A percentile compares a stretch with the other conserved stretches of the same genome.
Conservation (phyloP, 2,797 vertebrate genomes). For the Lagodon rhomboides region DNA sequence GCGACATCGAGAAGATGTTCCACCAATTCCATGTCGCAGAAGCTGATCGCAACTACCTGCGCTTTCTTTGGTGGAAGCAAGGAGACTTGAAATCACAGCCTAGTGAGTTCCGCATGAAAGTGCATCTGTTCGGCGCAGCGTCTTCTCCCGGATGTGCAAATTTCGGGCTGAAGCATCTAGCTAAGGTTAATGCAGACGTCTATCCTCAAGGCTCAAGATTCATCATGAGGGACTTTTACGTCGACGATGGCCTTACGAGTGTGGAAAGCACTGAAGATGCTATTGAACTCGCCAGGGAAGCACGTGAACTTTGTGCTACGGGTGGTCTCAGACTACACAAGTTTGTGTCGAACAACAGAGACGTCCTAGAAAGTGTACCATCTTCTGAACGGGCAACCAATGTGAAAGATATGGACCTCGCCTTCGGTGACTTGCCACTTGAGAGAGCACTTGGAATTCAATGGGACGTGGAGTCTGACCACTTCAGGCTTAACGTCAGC, state of each 20-base stretch:
- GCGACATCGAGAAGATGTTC: conserved; percentile 6
- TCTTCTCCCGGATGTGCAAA: conserved; percentile 25
- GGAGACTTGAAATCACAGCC: conserved; percentile 5
- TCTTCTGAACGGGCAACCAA: conserved; percentile 9
- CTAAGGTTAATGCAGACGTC: neutral
- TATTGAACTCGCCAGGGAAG: conserved; percentile 30
- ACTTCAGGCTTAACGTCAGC: neutral
- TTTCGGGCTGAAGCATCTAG: neutral
- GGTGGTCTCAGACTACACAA: conserved; percentile 38
- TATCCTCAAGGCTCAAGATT: conserved; percentile 26
- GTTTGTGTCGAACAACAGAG: conserved; percentile 30
- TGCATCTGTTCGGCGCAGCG: conserved; percentile 30
- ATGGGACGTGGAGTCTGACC: conserved; percentile 25
- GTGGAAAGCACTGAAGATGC: conserved; percentile 13
- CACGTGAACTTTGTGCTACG: conserved; percentile 6
- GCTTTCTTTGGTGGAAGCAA: conserved; percentile 44
- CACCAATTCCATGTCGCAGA: conserved; percentile 7
- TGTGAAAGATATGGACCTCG: neutral
- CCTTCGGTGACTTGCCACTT: neutral
- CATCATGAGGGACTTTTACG: conserved; percentile 21
- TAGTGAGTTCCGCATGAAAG: conserved; percentile 27
- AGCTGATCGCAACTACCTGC: conserved; percentile 24
- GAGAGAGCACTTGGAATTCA: conserved; percentile 40
- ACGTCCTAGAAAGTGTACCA: conserved; percentile 15
- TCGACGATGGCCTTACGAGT: conserved; percentile 31